Evolutionary conservation across 1,140 invertebrate genomes (phyloP).

Genomic region (Aphelenchoides fujianensis): DNA sequence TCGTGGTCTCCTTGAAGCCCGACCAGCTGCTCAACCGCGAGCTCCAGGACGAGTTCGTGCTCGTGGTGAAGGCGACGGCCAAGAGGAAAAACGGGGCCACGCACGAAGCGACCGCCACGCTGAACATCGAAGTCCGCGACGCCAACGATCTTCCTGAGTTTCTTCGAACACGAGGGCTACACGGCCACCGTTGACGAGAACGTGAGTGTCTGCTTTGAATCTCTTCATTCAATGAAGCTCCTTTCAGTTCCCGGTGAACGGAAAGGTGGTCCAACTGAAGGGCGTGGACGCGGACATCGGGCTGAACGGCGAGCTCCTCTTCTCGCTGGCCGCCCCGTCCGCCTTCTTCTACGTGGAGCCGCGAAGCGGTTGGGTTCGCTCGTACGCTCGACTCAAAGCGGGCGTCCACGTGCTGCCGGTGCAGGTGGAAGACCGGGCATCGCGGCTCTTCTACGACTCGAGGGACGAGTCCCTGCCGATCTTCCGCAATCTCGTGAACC

Average conservation of each 20-base stretch:
- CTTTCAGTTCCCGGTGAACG: conserved; percentile 40
- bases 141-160: conserved; percentile 45
- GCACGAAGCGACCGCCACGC: conserved; percentile 37
- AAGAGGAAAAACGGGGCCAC: conserved; percentile 42
- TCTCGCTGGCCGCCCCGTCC: conserved; percentile 30
- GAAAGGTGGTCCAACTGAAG: conserved; percentile 36
- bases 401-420: conserved; percentile 28
- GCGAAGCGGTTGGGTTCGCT: conserved; percentile 42
- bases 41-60: conserved; percentile 36
- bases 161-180: conserved; percentile 43
- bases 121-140: conserved; percentile 38
- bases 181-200: conserved; percentile 35
- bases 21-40: conserved; percentile 42
- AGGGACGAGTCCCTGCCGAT: conserved; percentile 14
- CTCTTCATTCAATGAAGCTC: conserved; percentile 10
- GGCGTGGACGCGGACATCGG: conserved; percentile 49
- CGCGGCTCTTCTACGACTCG: conserved; percentile 37
- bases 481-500: conserved; percentile 42
- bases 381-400: conserved; percentile 28
- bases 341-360: conserved; percentile 44
- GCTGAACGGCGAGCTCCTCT: conserved; percentile 46
- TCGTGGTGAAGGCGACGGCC: conserved; percentile 39
- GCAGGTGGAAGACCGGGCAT: conserved; percentile 48
- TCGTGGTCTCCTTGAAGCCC: conserved; percentile 25
- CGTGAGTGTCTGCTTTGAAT: conserved; percentile 24